Percentiles rank a stretch among this genome's conserved stretches.
Evolutionary conservation across 1,140 invertebrate species (phyloP).

Genomic region (Dendroctonus valens): DNA sequence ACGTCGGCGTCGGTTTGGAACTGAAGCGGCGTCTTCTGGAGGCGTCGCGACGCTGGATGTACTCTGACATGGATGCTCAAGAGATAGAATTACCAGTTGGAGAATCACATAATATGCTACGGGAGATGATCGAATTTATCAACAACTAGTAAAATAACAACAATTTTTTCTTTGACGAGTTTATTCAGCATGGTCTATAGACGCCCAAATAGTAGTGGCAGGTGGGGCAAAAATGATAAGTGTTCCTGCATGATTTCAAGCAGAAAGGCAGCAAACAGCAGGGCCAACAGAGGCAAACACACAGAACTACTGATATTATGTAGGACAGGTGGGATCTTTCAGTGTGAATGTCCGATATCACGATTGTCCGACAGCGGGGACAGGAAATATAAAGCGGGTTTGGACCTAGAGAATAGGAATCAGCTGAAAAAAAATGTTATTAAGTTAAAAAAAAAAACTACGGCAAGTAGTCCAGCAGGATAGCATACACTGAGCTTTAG

Average conservation of each 20-base stretch:
- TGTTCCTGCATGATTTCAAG: conserved; percentile 50
- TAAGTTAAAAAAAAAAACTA: no score
- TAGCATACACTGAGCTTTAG: no score
- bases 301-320: conserved; percentile 45
- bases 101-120: no score
- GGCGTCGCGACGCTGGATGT: conserved; percentile 17
- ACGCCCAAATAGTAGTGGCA: conserved; percentile 51
- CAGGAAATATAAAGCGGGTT: conserved; percentile 48
- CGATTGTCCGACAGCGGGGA: conserved; percentile 46
- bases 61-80: conserved; percentile 4
- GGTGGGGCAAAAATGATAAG: conserved; percentile 52
- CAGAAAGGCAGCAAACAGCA: conserved; percentile 54
- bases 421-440: conserved; percentile 37
- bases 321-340: conserved; percentile 46
- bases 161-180: not conserved
- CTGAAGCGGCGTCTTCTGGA: conserved; percentile 16
- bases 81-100: conserved; percentile 1
- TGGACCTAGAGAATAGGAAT: conserved; percentile 43
- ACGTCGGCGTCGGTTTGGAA: conserved; percentile 10
- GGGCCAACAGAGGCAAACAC: conserved; percentile 50
- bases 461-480: no score
- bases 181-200: conserved; percentile 48
- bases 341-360: conserved; percentile 46
- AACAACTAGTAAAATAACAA: not conserved
- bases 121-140: not conserved